Conservation (phyloP, 92 coral and sea anemone species). For the Muricea muricata region DNA sequence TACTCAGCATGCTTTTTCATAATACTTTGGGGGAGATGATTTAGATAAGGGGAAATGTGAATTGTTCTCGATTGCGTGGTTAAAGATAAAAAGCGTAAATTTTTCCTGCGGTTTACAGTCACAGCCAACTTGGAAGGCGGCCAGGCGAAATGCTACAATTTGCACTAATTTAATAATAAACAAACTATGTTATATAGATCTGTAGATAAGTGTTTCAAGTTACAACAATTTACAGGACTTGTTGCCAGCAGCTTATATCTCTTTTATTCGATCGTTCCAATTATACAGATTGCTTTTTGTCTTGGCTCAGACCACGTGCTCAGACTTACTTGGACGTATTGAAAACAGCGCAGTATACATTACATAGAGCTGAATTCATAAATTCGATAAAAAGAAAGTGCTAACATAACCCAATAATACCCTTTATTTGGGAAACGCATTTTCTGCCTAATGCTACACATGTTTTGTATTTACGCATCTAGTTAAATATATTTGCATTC, state of each 20-base stretch:
- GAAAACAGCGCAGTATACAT: no score
- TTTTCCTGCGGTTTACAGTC: not conserved
- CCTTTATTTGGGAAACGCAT: no score
- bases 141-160: not conserved
- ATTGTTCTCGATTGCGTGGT: not conserved
- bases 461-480: no score
- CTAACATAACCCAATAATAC: no score
- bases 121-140: not conserved
- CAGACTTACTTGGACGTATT: no score
- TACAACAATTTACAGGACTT: not conserved
- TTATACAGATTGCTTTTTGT: not conserved
- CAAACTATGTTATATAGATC: not conserved
- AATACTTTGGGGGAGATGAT: not conserved
- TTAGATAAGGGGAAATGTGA: not conserved
- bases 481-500: not conserved
- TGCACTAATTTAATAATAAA: not conserved
- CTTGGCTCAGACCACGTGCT: no score
- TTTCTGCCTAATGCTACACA: no score
- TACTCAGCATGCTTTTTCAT: not conserved
- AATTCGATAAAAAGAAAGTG: no score
- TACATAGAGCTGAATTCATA: no score
- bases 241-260: not conserved
- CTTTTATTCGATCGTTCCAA: not conserved
- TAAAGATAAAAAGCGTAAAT: not conserved
- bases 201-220: not conserved